A percentile compares a stretch with the other conserved stretches of the same genome.
Conservation (phyloP, 1,140 invertebrate genomes). For the Ptiloglossa arizonensis region DNA sequence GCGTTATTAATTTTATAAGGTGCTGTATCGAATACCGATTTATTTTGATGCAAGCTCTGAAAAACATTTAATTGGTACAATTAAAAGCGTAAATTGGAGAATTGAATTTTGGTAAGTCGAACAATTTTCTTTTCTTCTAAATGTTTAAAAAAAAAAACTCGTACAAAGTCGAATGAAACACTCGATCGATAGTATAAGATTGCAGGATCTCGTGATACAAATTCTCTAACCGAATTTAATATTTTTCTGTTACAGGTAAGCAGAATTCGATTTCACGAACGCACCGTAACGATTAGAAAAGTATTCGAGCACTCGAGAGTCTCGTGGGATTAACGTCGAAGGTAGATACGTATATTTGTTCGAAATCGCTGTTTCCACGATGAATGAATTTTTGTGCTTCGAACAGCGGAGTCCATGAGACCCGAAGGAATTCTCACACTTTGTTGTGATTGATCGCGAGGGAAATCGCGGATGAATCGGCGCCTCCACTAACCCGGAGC, state of each 20-base stretch:
- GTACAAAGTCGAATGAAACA: no score
- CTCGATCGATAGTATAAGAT: background rate
- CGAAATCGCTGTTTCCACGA: slow-evolving; percentile 10
- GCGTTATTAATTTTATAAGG: no score
- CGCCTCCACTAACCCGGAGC: slow-evolving; percentile 32
- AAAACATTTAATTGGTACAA: no score
- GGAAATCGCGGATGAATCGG: slow-evolving; percentile 51
- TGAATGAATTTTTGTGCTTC: slow-evolving; percentile 16
- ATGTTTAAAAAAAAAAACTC: no score
- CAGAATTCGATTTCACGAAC: slow-evolving; percentile 10
- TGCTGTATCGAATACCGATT: no score
- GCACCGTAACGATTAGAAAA: background rate
- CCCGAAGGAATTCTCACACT: slow-evolving; percentile 75
- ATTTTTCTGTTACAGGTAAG: slow-evolving; percentile 75
- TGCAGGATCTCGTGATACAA: background rate
- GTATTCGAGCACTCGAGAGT: slow-evolving; percentile 8
- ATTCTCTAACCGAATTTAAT: background rate
- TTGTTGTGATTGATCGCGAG: slow-evolving; percentile 59
- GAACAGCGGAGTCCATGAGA: slow-evolving; percentile 25
- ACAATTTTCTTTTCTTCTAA: no score
- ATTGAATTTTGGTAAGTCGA: no score
- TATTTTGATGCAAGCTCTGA: no score
- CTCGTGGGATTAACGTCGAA: slow-evolving; percentile 27
- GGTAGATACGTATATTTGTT: slow-evolving; percentile 43
- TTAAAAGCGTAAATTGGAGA: no score